Evolutionary conservation across 2,888 invertebrate genomes (phyloP), one percentile per base, ranked within the genome.

Genomic region (Clepsis dumicolana): DNA sequence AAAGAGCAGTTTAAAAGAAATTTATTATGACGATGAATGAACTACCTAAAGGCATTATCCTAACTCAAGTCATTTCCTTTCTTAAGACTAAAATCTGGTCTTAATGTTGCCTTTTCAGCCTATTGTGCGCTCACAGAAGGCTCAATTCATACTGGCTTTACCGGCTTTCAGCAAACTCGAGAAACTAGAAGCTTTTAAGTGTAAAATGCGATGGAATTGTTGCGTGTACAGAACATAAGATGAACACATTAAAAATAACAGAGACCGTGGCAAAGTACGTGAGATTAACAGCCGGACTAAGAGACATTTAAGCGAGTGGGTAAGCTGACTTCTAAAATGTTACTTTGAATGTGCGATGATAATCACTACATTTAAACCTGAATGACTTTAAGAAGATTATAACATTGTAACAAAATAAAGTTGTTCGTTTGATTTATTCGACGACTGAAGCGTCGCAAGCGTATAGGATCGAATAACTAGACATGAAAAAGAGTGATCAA

Each of bases 91-190:
- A 84, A 87, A 87, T 87, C 85, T 87, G 84, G 80, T 82, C 82
- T 83, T 88, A 88, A 88, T 88, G 87, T 84, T 86, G 81, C 87
- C 85, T 86, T 85, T 84, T 85, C 83, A 88, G 80, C 75, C 85
- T 79, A 90, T 90, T 90, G 90, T 90, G 79, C 74, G 75, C 75
- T 70, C 76, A 71, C 78, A 73, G 82, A 77, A 82, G 81, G 81
- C 84, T 82, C 85, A 86, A 87, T 88, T 86, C 85, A 86, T 84
- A 77, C 81, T 79, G 82, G 82, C 80, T 87, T 81, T 80, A 82
- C 83, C 78, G 80, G 87, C 87, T 87, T 87, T 88, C 86, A 86
- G 85, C 86, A 86, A 85, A 83, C 86, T 84, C 80, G 79, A 82
- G 84, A 78, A 86, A 85, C 86, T 84, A 85, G 84, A 87, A 86